Conservation (phyloP, 2,888 invertebrate species). For the Troides helena region DNA sequence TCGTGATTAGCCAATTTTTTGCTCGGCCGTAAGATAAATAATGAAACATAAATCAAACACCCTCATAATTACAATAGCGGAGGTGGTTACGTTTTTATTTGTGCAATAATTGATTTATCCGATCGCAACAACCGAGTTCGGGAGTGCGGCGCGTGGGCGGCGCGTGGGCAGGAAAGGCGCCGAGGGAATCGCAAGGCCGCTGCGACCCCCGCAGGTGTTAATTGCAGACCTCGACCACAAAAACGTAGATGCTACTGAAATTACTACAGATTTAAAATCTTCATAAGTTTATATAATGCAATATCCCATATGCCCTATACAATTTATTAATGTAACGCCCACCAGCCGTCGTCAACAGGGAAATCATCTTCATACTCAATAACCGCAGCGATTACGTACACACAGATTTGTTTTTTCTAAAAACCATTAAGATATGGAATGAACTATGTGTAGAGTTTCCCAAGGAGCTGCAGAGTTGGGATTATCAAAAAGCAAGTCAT, state of each 20-base stretch:
- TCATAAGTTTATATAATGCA: neutral
- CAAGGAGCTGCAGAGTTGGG: no score
- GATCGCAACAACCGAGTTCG: slow-evolving; percentile 37
- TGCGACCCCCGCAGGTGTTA: slow-evolving; percentile 58
- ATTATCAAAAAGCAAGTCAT: no score
- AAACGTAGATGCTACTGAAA: slow-evolving; percentile 31
- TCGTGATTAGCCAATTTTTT: slow-evolving; percentile 8
- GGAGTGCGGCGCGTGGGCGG: slow-evolving; percentile 41
- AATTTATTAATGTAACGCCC: no score
- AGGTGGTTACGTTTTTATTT: slow-evolving; percentile 43
- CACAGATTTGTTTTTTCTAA: no score
- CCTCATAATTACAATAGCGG: slow-evolving; percentile 52
- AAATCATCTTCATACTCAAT: no score
- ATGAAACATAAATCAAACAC: slow-evolving; percentile 57
- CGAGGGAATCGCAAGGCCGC: slow-evolving; percentile 39
- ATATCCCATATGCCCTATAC: no score
- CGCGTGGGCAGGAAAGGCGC: slow-evolving; percentile 56
- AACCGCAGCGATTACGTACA: no score
- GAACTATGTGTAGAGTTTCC: no score
- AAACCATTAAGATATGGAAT: no score
- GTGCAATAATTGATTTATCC: slow-evolving; percentile 53
- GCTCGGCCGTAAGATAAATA: slow-evolving; percentile 44
- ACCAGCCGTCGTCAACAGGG: no score
- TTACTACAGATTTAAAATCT: neutral
- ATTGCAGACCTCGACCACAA: slow-evolving; percentile 46